Evolutionary conservation across 2,888 invertebrate species (phyloP), one percentile per base, ranked within the genome.

Genomic region (Slavum lentiscoides): DNA sequence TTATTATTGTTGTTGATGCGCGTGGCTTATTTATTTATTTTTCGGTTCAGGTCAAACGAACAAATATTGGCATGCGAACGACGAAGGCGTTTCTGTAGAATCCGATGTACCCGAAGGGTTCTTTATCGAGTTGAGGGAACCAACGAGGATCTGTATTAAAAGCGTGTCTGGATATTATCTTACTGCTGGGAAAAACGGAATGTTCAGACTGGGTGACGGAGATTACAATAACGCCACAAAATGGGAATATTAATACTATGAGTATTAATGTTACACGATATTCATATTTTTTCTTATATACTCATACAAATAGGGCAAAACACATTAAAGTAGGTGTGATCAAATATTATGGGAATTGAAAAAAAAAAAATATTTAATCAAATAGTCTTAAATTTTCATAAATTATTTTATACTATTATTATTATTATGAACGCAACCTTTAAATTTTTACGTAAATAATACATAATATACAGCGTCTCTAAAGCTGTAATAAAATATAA

Each of bases 41-140:
- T 3, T 30, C 59, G 5, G 30, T 70, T 64, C 87, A 95, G 95
- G 95, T 84, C 93, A 93, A 86, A 96, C 94, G 88, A 94, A 94
- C 85, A 95, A 95, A 87, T 98, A 96, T 88, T 97, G 97, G 96
- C 93, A 94, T 87, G 92, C 94, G 77, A 94, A 94, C 86, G 92
- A 93, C 84, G 97, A 97, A 87, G 91, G 92, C 77, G 92, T 97
- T 81, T 91, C 92, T 58, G 94, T 95, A 82, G 97, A 96, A 87
- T 91, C 93, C 43, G 95, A 95, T 85, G 87, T 89, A 30, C 92
- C 95, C 23, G 91, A 92, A 85, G 94, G 94, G 74, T 97, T 97
- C 90, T 93, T 93, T 86, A 89, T 98, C 85, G 97, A 97, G 89
- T 90, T 98, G 85, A 92, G 95, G 84, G 96, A 96, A 87, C 96